These are phyloP conservation scores for Phanerotoma sp. DNA, from an alignment of 2,888 invertebrate species.

Conservation along the genomic window DNA sequence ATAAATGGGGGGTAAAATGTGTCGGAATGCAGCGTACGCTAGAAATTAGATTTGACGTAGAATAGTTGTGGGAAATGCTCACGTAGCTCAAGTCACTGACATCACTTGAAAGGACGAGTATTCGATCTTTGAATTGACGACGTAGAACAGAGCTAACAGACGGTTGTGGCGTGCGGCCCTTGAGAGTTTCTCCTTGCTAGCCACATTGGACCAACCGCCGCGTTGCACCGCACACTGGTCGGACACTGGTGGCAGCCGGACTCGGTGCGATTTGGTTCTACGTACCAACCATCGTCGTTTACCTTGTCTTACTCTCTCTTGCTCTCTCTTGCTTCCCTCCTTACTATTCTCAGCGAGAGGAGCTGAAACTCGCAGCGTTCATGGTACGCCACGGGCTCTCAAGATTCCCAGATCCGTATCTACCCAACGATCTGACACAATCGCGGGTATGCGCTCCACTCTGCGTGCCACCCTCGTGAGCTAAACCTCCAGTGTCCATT, in stretches of 20 bases:
- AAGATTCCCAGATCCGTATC: conserved; percentile 29
- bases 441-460: conserved; percentile 26
- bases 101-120: conserved; percentile 9
- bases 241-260: conserved; percentile 10
- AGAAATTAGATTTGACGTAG: conserved; percentile 7
- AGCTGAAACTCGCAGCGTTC: conserved; percentile 12
- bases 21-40: neutral
- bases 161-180: conserved; percentile 11
- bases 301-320: too few species aligned
- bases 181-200: conserved; percentile 17
- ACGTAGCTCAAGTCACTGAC: conserved; percentile 3
- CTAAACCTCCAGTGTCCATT: conserved; percentile 14
- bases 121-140: conserved; percentile 11
- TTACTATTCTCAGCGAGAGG: conserved; percentile 10
- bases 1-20: too few species aligned
- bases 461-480: conserved; percentile 23
- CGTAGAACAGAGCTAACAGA: conserved; percentile 2
- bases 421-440: conserved; percentile 31
- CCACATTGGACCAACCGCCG: conserved; percentile 18
- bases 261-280: conserved; percentile 8
- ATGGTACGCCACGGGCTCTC: conserved; percentile 26
- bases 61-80: conserved; percentile 11
- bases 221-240: conserved; percentile 6
- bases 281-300: conserved; percentile 5
- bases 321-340: neutral